Evolutionary conservation across 1,140 invertebrate species (phyloP), one percentile per base, ranked within the genome.

Genomic region (Eumeta japonica): DNA sequence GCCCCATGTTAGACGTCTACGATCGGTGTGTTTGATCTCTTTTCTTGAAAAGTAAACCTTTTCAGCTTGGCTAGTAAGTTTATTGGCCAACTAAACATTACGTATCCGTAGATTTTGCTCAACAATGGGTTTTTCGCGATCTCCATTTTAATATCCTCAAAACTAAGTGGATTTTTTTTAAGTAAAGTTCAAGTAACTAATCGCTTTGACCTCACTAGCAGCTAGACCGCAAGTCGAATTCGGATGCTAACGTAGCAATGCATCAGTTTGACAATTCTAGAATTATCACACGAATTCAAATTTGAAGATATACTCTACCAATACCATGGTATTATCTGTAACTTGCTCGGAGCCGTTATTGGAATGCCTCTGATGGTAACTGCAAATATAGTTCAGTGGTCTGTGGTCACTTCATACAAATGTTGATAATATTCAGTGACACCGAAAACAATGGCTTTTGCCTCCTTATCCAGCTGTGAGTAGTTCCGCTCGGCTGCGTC

Each of bases 381-480:
- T 41, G 33, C 71, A 66, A 31, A 73, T 53, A 11, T 42, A 35
- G 12, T 57, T 15, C 17, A 79, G 46, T 4, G 75, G 71, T 10
- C 16, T 19, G 11, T 38, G 37, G 42, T 81, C 79, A 0, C 72
- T 38, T 76, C 77, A 50, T 61, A 75, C 0, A 82, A 13, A 17
- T 74, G 80, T 18, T 78, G 39, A 37, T 78, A 63, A 46, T 79
- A 80, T 33, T 66, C 66, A 37, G 62, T 44, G 9, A 74, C 38
- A 10, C 58, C 67, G 52, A 59, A 74, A 27, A 79, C 44, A 15
- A 80, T 55, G 2, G 59, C 53, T 10, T 75, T 48, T 1, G 56
- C 74, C 55, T 83, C 79, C 42, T 67, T 66, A 29, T 83, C 75
- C 3, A 77, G 54, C 42, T 78, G 62, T 9, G 51, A 43, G 46